A percentile compares a stretch with the other conserved stretches of the same genome.
Evolutionary conservation across 1,140 invertebrate genomes (phyloP).

Genomic region (Drosophila arawakana): DNA sequence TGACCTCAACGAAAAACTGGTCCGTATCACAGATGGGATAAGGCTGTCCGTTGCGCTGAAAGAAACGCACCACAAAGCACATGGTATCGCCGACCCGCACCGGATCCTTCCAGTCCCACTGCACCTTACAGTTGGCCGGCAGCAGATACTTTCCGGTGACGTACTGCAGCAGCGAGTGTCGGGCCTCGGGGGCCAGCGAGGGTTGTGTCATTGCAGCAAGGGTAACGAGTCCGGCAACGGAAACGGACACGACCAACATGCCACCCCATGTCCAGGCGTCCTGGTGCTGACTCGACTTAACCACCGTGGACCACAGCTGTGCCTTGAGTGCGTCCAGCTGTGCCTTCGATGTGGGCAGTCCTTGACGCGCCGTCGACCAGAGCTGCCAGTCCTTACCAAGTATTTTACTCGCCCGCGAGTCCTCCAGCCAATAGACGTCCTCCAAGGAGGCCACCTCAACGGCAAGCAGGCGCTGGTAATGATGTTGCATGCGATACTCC

Average conservation of each 20-base stretch:
- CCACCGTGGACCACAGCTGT: constrained; percentile 93
- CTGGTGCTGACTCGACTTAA: constrained; percentile 93
- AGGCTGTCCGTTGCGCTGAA: constrained; percentile 95
- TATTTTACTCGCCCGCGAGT: constrained; percentile 89
- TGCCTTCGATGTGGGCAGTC: constrained; percentile 91
- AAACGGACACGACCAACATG: constrained; percentile 94
- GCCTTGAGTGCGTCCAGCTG: constrained; percentile 90
- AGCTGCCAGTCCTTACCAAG: constrained; percentile 92
- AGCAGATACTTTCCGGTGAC: constrained; percentile 96
- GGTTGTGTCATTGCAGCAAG: constrained; percentile 94
- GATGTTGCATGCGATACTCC: constrained; percentile 90
- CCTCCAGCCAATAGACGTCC: constrained; percentile 95
- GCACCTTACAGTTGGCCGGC: constrained; percentile 92
- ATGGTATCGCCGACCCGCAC: constrained; percentile 94
- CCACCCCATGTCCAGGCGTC: constrained; percentile 95
- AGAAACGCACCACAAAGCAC: constrained; percentile 95
- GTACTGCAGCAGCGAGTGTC: constrained; percentile 94
- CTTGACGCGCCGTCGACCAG: constrained; percentile 91
- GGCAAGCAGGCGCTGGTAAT: constrained; percentile 91
- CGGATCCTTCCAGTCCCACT: constrained; percentile 94
- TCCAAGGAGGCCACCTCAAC: constrained; percentile 93
- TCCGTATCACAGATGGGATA: constrained; percentile 97
- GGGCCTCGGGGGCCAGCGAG: constrained; percentile 92
- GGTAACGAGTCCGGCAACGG: constrained; percentile 93
- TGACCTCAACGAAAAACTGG: constrained; percentile 93